Conservation (phyloP, 1,140 invertebrate species). For the Temnothorax curvispinosus region DNA sequence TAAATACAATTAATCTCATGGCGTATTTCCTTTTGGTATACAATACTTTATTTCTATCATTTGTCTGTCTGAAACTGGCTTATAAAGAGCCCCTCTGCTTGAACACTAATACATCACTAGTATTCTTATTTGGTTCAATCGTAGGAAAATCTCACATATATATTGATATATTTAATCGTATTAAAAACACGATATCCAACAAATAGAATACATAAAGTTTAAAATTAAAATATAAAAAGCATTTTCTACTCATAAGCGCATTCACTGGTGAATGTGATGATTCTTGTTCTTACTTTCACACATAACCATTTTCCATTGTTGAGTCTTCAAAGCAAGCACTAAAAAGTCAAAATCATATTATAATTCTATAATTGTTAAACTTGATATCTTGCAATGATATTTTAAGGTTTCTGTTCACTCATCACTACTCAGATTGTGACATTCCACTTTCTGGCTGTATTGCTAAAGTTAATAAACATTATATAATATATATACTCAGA, state of each 20-base stretch:
- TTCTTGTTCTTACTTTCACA: not conserved
- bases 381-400: not conserved
- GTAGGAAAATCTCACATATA: not conserved
- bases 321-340: not conserved
- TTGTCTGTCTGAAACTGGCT: not conserved
- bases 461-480: no score
- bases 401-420: no score
- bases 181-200: not conserved
- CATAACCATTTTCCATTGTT: not conserved
- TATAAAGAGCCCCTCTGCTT: not conserved
- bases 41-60: not conserved
- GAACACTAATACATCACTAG: not conserved
- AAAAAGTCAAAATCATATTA: not conserved
- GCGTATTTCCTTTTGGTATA: not conserved
- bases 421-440: no score
- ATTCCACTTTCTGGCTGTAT: no score
- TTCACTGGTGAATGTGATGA: not conserved
- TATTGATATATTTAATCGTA: not conserved
- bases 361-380: not conserved
- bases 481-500: no score
- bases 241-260: not conserved
- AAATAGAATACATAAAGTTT: not conserved
- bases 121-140: not conserved
- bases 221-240: not conserved
- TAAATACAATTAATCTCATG: not conserved